These are phyloP conservation scores for Drosophila helvetica DNA, from an alignment of 2,888 invertebrate genomes.

Conservation along the genomic window DNA sequence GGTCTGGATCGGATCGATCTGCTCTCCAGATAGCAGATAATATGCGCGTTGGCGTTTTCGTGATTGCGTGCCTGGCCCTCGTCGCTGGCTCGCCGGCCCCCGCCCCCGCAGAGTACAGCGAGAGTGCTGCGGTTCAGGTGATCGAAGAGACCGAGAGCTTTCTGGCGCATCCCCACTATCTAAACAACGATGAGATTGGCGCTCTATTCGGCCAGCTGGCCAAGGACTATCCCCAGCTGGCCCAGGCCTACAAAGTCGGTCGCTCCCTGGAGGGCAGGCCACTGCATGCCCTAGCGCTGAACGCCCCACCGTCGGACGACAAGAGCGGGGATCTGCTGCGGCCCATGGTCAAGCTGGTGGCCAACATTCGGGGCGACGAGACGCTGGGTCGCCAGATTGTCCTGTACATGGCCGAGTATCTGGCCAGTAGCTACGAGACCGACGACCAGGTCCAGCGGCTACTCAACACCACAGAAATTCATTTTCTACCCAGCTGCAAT, in stretches of 20 bases:
- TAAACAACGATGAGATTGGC: conserved; percentile 88
- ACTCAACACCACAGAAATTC: conserved; percentile 93
- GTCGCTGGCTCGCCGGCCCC: conserved; percentile 4
- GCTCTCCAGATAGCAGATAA: conserved; percentile 14
- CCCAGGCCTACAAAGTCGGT: conserved; percentile 91
- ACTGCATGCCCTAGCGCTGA: conserved; percentile 89
- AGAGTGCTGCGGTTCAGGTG: conserved; percentile 52
- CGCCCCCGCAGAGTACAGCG: conserved; percentile 7
- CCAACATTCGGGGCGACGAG: conserved; percentile 98
- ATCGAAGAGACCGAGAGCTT: conserved; percentile 71
- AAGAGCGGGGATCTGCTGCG: conserved; percentile 85
- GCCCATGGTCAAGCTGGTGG: conserved; percentile 96
- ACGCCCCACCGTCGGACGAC: conserved; percentile 86
- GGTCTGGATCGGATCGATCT: conserved; percentile 13
- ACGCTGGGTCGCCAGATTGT: conserved; percentile 92
- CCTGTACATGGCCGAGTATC: conserved; percentile 91
- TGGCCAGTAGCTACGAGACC: conserved; percentile 89
- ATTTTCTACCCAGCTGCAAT: conserved; percentile 97
- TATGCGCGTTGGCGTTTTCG: conserved; percentile 42
- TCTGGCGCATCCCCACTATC: conserved; percentile 85
- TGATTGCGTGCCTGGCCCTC: conserved; percentile 5
- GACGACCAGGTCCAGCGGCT: conserved; percentile 87
- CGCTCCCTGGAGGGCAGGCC: conserved; percentile 91
- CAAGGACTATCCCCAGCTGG: conserved; percentile 87
- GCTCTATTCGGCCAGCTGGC: conserved; percentile 87